Evolutionary conservation across 2,113 vertebrate species (phyloP), one percentile per base, ranked within the genome.

Genomic region (Epinephelus cyanopodus): DNA sequence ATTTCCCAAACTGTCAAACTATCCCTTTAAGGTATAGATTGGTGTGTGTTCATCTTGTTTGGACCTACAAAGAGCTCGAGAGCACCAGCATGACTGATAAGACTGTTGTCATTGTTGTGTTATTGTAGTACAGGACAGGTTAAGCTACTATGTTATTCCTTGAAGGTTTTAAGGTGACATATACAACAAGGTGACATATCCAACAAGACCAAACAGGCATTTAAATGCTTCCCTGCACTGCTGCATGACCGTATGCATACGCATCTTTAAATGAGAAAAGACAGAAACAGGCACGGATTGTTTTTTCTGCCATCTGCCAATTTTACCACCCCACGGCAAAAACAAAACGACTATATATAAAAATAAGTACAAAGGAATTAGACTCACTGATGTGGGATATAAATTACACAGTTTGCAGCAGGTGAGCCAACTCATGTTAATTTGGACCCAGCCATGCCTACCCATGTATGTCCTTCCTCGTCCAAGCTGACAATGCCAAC

Each of bases 341-440:
- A 86, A 89, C 72, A 50, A 86, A 90, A 83, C 60, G 65, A 78
- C 68, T 79, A 61, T 80, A 83, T 77, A 86, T 81, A 84, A 90
- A 85, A 90, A 89, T 66, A 83, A 77, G 76, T 83, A 84, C 81
- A 87, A 77, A 89, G 79, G 86, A 87, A 90, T 90, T 84, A 85
- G 72, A 75, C 45, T 39, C 76, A 71, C 78, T 90, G 79, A 85
- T 88, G 87, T 90, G 79, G 70, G 77, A 67, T 79, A 85, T 90
- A 89, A 89, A 85, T 90, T 68, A 86, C 87, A 86, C 87, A 87
- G 80, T 84, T 63, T 84, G 79, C 75, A 83, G 87, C 87, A 86
- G 80, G 84, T 71, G 72, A 90, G 84, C 79, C 67, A 54, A 23
- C 60, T 82, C 65, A 19, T 83, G 87, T 81, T 90, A 77, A 90